Conservation (phyloP, 92 coral and sea anemone species). For the Micromussa lordhowensis region DNA sequence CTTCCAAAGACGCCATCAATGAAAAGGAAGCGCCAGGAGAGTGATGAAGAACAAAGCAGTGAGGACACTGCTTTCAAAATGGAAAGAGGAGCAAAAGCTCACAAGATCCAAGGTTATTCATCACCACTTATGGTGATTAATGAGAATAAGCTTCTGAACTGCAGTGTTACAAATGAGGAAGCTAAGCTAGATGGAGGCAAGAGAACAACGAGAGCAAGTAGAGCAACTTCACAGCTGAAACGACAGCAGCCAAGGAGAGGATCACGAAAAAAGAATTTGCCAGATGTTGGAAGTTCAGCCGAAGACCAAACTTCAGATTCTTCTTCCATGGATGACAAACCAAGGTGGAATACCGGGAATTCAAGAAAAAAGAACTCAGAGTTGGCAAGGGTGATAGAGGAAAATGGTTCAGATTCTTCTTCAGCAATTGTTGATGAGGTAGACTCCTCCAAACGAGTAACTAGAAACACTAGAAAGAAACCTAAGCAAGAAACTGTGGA, state of each 20-base stretch:
- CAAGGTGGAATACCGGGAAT: conserved; percentile 36
- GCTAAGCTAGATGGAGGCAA: background rate
- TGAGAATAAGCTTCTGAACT: conserved; percentile 25
- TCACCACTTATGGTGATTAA: conserved; percentile 42
- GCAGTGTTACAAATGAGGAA: conserved; percentile 3
- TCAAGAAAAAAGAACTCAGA: conserved; percentile 13
- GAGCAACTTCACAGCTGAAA: conserved; percentile 26
- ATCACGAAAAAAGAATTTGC: background rate
- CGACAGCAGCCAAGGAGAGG: conserved; percentile 65
- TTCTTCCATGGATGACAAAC: conserved; percentile 26
- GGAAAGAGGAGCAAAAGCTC: conserved; percentile 10
- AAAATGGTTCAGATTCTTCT: background rate
- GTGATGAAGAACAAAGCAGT: conserved; percentile 49
- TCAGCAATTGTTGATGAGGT: background rate
- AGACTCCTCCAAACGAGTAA: conserved; percentile 38
- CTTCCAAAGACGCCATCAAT: conserved; percentile 92
- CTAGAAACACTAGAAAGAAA: conserved; percentile 62
- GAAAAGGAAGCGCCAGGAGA: conserved; percentile 70
- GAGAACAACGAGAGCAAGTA: conserved; percentile 35
- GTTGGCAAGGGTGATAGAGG: background rate
- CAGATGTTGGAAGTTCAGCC: conserved; percentile 18
- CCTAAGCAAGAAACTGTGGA: background rate
- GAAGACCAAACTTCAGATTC: conserved; percentile 20
- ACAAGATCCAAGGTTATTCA: conserved; percentile 41
- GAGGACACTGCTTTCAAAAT: conserved; percentile 36